Conservation (phyloP, 2,888 invertebrate genomes). For the Morpho helenor region DNA sequence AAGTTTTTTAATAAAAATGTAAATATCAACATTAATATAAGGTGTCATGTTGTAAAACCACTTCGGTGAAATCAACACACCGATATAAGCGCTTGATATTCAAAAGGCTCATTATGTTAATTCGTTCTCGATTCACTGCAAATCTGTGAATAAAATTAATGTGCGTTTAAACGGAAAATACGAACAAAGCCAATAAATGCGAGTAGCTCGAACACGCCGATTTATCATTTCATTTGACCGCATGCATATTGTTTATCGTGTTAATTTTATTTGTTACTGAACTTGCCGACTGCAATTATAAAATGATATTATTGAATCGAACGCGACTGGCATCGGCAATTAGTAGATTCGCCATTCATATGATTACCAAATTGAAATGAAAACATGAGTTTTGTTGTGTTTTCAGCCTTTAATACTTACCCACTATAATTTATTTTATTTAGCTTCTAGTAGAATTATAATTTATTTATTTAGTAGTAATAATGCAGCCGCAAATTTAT, state of each 20-base stretch:
- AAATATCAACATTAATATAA: conserved; percentile 22
- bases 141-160: conserved; percentile 74
- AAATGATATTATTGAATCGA: conserved; percentile 60
- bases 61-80: conserved; percentile 28
- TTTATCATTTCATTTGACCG: conserved; percentile 67
- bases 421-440: too few relatives aligned
- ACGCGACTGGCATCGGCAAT: conserved; percentile 1
- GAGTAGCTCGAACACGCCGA: conserved; percentile 52
- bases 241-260: conserved; percentile 66
- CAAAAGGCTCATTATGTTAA: conserved; percentile 72
- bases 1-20: conserved; percentile 19
- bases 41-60: conserved; percentile 29
- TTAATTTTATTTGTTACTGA: conserved; percentile 71
- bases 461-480: too few relatives aligned
- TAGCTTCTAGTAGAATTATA: too few relatives aligned
- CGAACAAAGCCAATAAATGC: conserved; percentile 69
- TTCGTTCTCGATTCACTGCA: conserved; percentile 66
- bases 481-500: too few relatives aligned
- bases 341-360: conserved; percentile 4
- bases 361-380: conserved; percentile 1
- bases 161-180: conserved; percentile 72
- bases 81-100: conserved; percentile 46
- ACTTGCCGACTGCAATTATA: conserved; percentile 63
- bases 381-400: not conserved
- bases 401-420: not conserved